Percentiles rank a stretch among this genome's conserved stretches.
Evolutionary conservation across 2,888 invertebrate genomes (phyloP).

Genomic region (Eupithecia centaureata): DNA sequence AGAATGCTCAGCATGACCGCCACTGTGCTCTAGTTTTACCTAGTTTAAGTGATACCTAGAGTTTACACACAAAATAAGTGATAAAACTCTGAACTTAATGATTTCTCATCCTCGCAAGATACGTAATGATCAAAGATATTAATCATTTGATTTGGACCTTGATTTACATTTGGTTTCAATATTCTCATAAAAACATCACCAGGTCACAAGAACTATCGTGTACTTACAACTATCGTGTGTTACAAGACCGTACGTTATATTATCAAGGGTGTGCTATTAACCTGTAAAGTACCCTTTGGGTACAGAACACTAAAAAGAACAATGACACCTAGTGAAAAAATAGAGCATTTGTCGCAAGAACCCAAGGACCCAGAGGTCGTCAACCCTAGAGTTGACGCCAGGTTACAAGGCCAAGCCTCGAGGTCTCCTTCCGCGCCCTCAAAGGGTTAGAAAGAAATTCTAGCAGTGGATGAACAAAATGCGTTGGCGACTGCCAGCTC

Average conservation of each 20-base stretch:
- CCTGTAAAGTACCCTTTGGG: too few relatives aligned
- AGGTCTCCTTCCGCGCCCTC: too few relatives aligned
- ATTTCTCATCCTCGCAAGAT: not conserved
- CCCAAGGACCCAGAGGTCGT: too few relatives aligned
- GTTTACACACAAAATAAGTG: not conserved
- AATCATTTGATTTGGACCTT: not conserved
- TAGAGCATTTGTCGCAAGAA: too few relatives aligned
- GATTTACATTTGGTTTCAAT: not conserved
- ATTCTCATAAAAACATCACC: not conserved
- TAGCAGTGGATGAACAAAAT: not conserved
- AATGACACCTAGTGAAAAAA: too few relatives aligned
- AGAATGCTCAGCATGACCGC: too few relatives aligned
- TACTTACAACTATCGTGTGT: not conserved
- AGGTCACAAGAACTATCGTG: not conserved
- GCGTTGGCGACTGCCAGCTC: slow-evolving; percentile 17
- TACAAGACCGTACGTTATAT: not conserved
- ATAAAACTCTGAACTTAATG: not conserved
- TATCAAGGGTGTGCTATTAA: not conserved
- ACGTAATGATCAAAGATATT: not conserved
- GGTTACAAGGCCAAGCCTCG: too few relatives aligned
- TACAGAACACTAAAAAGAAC: too few relatives aligned
- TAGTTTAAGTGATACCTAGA: too few relatives aligned
- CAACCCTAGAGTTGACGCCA: too few relatives aligned
- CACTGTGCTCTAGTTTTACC: too few relatives aligned
- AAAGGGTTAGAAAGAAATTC: too few relatives aligned